Evolutionary conservation across 2,888 invertebrate species (phyloP).

Genomic region (Pelosia muscerda): DNA sequence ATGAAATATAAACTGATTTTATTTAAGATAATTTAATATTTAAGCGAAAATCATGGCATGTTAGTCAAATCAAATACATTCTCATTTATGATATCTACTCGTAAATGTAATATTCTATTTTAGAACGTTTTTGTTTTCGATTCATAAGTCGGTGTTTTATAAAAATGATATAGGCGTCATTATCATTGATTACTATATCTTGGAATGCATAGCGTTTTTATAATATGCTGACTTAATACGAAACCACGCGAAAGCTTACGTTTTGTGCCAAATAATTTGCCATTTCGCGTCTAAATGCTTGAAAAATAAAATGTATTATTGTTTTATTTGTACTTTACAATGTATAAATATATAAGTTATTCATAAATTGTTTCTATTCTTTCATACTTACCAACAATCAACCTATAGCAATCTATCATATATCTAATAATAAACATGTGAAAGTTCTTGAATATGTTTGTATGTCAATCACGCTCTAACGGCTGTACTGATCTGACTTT

Average conservation of each 20-base stretch:
- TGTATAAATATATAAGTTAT: constrained; percentile 75
- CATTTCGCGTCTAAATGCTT: constrained; percentile 70
- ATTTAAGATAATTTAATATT: constrained; percentile 8
- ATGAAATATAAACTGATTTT: constrained; percentile 4
- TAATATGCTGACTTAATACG: constrained; percentile 39
- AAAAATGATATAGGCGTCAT: neutral
- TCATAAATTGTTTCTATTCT: constrained; percentile 35
- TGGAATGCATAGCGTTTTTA: neutral
- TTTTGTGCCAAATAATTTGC: constrained; percentile 85
- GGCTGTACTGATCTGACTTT: too few species aligned
- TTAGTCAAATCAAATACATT: constrained; percentile 7
- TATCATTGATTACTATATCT: too few species aligned
- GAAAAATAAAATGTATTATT: constrained; percentile 61
- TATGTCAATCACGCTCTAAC: too few species aligned
- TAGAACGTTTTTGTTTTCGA: neutral
- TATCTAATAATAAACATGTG: too few species aligned
- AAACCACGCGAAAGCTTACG: constrained; percentile 62
- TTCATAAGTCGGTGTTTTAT: constrained; percentile 1
- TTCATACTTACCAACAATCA: constrained; percentile 7
- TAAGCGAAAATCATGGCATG: neutral
- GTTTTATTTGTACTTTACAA: constrained; percentile 79
- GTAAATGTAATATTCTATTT: neutral
- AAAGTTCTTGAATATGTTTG: too few species aligned
- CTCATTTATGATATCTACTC: neutral
- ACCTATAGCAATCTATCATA: too few species aligned